Evolutionary conservation across 2,113 vertebrate genomes (phyloP), one percentile per base, ranked within the genome.

Genomic region (Hippocampus comes): DNA sequence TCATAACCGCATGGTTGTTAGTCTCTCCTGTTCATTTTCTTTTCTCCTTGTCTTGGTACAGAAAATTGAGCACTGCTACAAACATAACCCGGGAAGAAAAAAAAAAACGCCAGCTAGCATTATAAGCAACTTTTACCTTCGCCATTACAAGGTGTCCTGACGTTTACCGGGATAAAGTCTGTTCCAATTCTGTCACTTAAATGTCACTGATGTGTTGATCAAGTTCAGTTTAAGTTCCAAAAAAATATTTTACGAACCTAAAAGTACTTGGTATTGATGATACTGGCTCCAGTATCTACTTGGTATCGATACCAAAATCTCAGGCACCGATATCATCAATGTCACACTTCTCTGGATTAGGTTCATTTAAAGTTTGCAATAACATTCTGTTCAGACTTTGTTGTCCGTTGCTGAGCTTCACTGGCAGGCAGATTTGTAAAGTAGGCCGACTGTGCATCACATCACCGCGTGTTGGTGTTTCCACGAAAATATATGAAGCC

Each of bases 11-110:
- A 10, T 51, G 42, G 64, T 78, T 49, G 57, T 67, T 21, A 21
- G 64, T 77, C 48, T 60, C 30, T 73, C 70, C 73, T 30, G 17
- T 77, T 81, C 41, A 65, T 74, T 6, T 63, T 68, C 1, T 43
- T 23, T 42, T 42, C 20, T 41, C 30, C 34, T 2, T 30, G 9
- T 20, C 3, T 30, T 61, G 43, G 12, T 46, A 2, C 17, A 18
- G 43, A 46, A 14, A 46, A 46, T 11, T 46, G 43, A 46, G 43
- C 9, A 11, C 14, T 46, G 10, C 1, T 46, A 14, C 43, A 46
- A 38, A 38, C 34, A 34, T 34, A 38, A 38, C 34, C 34, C 34
- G 34, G 6, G 34, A 6, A 6, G 34, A 0, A 6, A 38, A 38
- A 30, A 27, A 27, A 38, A 6, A 38, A 38, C 2, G 34, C 34